Percentiles rank a stretch among this genome's conserved stretches.
Conservation (phyloP, 2,797 vertebrate species). For the Sardinella longiceps region DNA sequence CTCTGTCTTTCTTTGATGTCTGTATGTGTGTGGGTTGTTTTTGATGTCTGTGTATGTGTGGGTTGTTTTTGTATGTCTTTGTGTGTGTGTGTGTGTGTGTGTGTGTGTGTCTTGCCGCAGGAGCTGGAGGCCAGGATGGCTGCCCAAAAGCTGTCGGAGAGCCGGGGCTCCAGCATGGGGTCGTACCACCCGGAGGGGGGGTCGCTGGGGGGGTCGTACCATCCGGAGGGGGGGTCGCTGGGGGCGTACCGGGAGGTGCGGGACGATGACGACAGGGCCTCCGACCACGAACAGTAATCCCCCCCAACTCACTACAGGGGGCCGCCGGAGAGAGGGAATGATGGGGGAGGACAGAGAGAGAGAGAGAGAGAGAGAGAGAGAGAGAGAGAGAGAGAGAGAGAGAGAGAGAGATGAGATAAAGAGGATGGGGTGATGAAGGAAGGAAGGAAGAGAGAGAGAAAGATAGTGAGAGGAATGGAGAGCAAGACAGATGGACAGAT, state of each 20-base stretch:
- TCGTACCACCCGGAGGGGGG: conserved; percentile 82
- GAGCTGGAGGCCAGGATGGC: conserved; percentile 89
- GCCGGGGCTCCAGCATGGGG: conserved; percentile 82
- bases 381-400: too few relatives aligned
- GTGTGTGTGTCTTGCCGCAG: conserved; percentile 70
- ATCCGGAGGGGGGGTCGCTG: conserved; percentile 72
- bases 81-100: not conserved
- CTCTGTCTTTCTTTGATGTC: too few relatives aligned
- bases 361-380: not conserved
- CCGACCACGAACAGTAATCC: conserved; percentile 81
- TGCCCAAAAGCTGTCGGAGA: conserved; percentile 89
- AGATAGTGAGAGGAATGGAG: not conserved
- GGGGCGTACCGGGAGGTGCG: conserved; percentile 85
- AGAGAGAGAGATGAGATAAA: too few relatives aligned
- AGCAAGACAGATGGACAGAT: not conserved
- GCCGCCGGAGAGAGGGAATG: conserved; percentile 27
- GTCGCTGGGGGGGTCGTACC: too few relatives aligned
- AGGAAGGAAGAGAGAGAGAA: not conserved
- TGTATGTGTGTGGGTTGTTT: too few relatives aligned
- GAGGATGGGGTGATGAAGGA: not conserved
- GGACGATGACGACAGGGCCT: conserved; percentile 82
- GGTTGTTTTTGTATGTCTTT: too few relatives aligned
- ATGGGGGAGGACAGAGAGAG: not conserved
- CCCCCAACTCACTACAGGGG: conserved; percentile 49
- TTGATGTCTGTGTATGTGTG: too few relatives aligned